Base-by-base conservation (phyloP, 2,888 invertebrate species). In the Drosophila putrida region DNA sequence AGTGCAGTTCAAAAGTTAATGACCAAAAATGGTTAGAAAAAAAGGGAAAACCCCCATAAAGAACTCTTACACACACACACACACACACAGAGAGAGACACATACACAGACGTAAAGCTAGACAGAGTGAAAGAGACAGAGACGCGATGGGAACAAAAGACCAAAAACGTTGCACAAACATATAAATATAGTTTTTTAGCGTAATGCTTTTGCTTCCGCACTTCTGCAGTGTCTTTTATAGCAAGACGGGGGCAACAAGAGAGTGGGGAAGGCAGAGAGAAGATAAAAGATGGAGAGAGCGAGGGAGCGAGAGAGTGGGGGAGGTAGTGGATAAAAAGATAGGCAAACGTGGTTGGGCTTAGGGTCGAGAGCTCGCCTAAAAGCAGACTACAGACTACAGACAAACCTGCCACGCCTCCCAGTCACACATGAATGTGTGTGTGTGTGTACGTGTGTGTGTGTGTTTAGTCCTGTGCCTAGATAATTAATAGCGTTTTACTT, bases 401-500 rank as follows among this genome's bases (percentile, higher is more conserved):
- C 20, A 1, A 57, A 20, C 20, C 28, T 28, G 28, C 13, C 28
- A 15, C 8, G 4, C 15, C 33, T 27, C 6, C n/a, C n/a, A n/a
- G n/a, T n/a, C 28, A 28, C 8, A 28, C 28, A 2, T 46, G 4
- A 54, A 53, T 75, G 47, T 69, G 75, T 47, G 9, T 43, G 44
- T 74, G 15, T 53, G 44, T 39, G 47, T 46, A 55, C 10, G 41
- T 59, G 38, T 15, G 39, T 47, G 44, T 35, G 61, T 60, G 49
- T 71, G 61, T 47, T 55, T 58, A 61, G 63, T 58, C 71, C 53
- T 62, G 66, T 57, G 65, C 71, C 65, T 70, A 87, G 87, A 84
- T 84, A 89, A 84, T 84, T 84, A 84, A 84, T 88, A 84, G 84
- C 89, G 84, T 87, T 84, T 84, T 87, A 89, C 84, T 87, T 80